Evolutionary conservation across 2,113 vertebrate species (phyloP), one percentile per base, ranked within the genome.

Genomic region (Lates calcarifer): DNA sequence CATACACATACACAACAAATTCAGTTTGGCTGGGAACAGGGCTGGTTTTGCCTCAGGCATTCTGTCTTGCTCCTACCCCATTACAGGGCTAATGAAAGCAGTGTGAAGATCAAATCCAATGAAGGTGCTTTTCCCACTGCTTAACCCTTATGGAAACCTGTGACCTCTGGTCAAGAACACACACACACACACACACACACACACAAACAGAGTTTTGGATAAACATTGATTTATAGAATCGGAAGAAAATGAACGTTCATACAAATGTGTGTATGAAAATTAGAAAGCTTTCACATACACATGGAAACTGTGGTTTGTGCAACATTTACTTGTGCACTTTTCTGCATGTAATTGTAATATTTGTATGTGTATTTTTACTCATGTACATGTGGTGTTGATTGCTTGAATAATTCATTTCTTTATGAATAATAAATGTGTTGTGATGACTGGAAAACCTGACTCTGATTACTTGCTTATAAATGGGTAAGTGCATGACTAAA

Each of bases 71-170:
- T 90, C 41, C 61, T 49, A n/a, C 22, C 70, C 83, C 56, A 82
- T 91, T 82, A 89, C 61, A 62, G 77, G 45, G 72, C 79, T 82
- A 90, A 89, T 89, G 83, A 86, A 91, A 87, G 81, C 81, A 84
- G 68, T 15, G 57, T 77, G 24, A 91, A 69, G 88, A 87, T 91
- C 69, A 86, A 84, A 89, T 87, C 69, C 64, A 89, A 84, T 86
- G 82, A 85, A 83, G 76, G 49, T 63, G 66, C 67, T 78, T 61
- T 84, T 82, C 57, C 71, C 79, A 77, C 72, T 17, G 83, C 45
- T 85, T 90, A 89, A 87, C 71, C 81, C 74, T 73, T 28, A 7
- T 56, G 24, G 56, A 71, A 62, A 80, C 29, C 47, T 56, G 10
- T 75, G 74, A 85, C 80, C 67, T 79, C 41, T 45, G 26, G 0